Percentiles rank a stretch among this genome's conserved stretches.
phyloP scores from a whole-genome alignment of 2,113 vertebrate genomes.

The Martes martes region DNA sequence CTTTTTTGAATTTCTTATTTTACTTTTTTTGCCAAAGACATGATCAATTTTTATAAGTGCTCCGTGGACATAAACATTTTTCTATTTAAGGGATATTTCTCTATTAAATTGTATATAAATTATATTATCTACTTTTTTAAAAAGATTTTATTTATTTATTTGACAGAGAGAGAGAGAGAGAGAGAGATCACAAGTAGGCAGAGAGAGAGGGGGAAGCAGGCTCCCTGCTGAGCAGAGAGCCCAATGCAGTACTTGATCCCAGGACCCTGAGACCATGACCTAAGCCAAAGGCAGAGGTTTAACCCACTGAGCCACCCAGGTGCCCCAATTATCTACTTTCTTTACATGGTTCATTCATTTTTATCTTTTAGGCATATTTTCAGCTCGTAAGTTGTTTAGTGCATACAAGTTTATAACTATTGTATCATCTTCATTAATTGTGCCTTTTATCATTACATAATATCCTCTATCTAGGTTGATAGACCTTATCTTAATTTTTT shows the following conservation, averaged over 20 bases:
- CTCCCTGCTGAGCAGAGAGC: too few relatives aligned
- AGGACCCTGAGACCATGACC: too few relatives aligned
- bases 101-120: neutral
- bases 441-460: neutral
- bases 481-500: neutral
- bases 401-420: neutral
- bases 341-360: neutral
- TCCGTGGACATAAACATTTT: neutral
- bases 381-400: neutral
- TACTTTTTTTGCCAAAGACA: neutral
- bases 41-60: neutral
- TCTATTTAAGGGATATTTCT: neutral
- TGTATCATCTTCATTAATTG: neutral
- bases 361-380: neutral
- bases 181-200: too few relatives aligned
- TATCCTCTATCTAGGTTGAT: neutral
- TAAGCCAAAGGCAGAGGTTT: too few relatives aligned
- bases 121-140: neutral
- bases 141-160: too few relatives aligned
- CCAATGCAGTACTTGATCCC: too few relatives aligned
- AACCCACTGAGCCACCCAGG: too few relatives aligned
- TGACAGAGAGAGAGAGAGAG: too few relatives aligned
- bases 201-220: too few relatives aligned
- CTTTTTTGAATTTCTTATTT: neutral
- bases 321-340: neutral